Evolutionary conservation across 2,888 invertebrate genomes (phyloP), one percentile per base, ranked within the genome.

Genomic region (Seira sanloemensis): DNA sequence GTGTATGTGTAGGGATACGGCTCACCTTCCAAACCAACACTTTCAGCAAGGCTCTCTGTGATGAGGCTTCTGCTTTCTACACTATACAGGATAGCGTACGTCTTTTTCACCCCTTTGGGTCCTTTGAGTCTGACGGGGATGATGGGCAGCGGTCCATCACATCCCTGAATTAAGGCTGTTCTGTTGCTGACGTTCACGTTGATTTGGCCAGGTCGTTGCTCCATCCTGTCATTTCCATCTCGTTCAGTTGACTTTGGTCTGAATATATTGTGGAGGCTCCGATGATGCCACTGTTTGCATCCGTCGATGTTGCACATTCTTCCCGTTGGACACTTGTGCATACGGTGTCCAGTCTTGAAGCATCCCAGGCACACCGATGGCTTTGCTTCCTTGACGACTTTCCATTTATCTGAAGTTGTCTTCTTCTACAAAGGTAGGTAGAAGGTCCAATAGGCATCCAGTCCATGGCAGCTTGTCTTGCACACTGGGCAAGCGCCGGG

Each of bases 141-240:
- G 5, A 78, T 65, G 0, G 71, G 67, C 18, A 78, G 26, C 1
- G 78, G 62, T 37, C 71, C 71, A 46, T 69, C 62, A 23, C 50
- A 19, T 24, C 78, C 71, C 65, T 78, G 2, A 12, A 69, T 23
- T 4, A 69, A 9, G 26, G n/a, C 46, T 26, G 24, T 71, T 19
- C 4, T 25, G 16, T 19, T 46, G 50, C 1, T 19, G 23, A n/a
- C 7, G 5, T 2, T 23, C 19, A 5, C 21, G 2, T 46, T 16
- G 46, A 46, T 16, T n/a, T n/a, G n/a, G n/a, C n/a, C n/a, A n/a
- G n/a, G n/a, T n/a, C n/a, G n/a, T n/a, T n/a, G n/a, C n/a, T n/a
- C 19, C 2, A 7, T 50, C 23, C 25, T 4, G 37, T n/a, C 66
- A 25, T 1, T 37, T 1, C 21, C 27, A 21, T 16, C 26, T 37